Conservation (phyloP, 2,797 vertebrate genomes). For the Thamnophis elegans region DNA sequence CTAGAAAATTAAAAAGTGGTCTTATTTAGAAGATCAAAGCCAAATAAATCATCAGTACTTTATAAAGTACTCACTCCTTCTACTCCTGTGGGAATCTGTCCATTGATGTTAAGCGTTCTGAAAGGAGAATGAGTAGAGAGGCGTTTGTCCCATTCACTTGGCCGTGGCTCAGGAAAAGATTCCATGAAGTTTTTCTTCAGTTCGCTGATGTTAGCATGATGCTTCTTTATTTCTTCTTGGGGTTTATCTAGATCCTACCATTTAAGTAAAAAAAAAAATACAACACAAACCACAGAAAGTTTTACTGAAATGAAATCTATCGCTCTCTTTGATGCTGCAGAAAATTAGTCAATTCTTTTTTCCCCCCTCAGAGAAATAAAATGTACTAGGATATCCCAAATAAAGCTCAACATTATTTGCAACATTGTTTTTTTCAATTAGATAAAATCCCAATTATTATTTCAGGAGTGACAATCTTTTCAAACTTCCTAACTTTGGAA, state of each 20-base stretch:
- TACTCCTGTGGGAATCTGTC: conserved; percentile 83
- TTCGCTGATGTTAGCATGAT: conserved; percentile 96
- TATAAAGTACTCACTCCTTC: conserved; percentile 84
- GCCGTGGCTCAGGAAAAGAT: conserved; percentile 86
- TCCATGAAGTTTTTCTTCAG: conserved; percentile 99
- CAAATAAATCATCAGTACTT: background rate
- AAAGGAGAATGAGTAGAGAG: conserved; percentile 94
- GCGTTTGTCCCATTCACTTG: conserved; percentile 98
- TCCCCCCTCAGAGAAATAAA: background rate
- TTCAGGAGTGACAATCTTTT: background rate
- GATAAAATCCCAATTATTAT: background rate
- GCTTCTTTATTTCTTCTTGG: conserved; percentile 93
- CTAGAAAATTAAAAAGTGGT: background rate
- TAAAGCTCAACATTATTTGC: background rate
- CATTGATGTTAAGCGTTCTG: conserved; percentile 87
- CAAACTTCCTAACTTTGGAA: background rate
- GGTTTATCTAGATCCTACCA: conserved; percentile 92
- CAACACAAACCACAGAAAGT: conserved; percentile 26
- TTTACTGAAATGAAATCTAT: background rate
- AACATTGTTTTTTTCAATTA: background rate
- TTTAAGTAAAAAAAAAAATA: conserved; percentile 48
- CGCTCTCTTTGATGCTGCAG: conserved; percentile 38
- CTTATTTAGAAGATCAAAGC: background rate
- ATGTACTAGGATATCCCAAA: background rate
- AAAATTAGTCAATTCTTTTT: conserved; percentile 43